A percentile compares a stretch with the other conserved stretches of the same genome.
These are phyloP conservation scores for Oophaga pumilio DNA, from an alignment of 2,113 vertebrate genomes.

Conservation along the genomic window DNA sequence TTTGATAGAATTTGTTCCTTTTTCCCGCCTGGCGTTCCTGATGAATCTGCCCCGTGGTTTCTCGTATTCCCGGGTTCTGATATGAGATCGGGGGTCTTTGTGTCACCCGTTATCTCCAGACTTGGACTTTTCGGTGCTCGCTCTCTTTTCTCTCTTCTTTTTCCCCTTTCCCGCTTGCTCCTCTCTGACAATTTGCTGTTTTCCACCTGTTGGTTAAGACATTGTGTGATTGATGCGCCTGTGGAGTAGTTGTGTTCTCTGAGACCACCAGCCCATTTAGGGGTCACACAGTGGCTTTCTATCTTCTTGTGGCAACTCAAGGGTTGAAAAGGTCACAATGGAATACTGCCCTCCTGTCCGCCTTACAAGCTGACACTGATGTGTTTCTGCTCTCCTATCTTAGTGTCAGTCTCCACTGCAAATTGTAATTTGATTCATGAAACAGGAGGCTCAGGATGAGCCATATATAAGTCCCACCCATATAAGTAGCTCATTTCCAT, in stretches of 20 bases:
- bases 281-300: conserved; percentile 19
- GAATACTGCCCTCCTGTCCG: not conserved
- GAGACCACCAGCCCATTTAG: conserved; percentile 9
- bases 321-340: not conserved
- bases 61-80: no score
- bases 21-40: no score
- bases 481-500: not conserved
- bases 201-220: not conserved
- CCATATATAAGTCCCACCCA: not conserved
- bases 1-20: no score
- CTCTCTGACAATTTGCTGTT: not conserved
- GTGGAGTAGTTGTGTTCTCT: not conserved
- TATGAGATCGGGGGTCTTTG: no score
- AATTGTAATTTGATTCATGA: not conserved
- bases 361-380: not conserved
- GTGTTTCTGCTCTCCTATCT: not conserved
- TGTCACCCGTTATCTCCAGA: no score
- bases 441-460: not conserved
- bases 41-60: no score
- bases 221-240: conserved; percentile 29
- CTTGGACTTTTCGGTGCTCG: no score
- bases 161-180: not conserved
- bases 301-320: not conserved
- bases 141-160: not conserved
- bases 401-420: not conserved